phyloP scores from a whole-genome alignment of 2,113 vertebrate genomes.

The Pachypanchax playfairii region DNA sequence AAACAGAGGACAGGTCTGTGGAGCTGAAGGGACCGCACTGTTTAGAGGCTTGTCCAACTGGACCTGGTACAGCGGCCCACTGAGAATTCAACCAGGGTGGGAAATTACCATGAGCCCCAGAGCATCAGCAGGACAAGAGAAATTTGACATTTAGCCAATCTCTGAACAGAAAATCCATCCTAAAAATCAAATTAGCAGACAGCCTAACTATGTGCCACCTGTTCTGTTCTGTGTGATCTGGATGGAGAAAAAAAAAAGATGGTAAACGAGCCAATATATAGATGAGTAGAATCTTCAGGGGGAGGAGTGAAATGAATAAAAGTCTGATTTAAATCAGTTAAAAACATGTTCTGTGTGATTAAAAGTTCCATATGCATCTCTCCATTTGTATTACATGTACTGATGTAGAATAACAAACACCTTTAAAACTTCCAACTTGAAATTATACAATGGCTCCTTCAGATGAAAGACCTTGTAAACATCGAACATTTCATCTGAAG shows the following conservation, averaged over 20 bases:
- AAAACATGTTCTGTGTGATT: too few species aligned
- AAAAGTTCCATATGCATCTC: too few species aligned
- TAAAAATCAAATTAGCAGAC: slow-evolving; percentile 2
- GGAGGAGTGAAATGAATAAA: slow-evolving; percentile 17
- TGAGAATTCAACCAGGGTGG: slow-evolving; percentile 48
- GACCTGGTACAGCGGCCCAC: slow-evolving; percentile 47
- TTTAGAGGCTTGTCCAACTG: slow-evolving; percentile 59
- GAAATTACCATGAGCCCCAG: slow-evolving; percentile 27
- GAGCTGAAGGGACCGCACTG: slow-evolving; percentile 60
- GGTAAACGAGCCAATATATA: slow-evolving; percentile 9
- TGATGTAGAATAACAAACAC: too few species aligned
- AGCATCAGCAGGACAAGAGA: slow-evolving; percentile 26
- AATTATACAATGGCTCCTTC: too few species aligned
- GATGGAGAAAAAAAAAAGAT: slow-evolving; percentile 9
- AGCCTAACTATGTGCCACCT: background rate
- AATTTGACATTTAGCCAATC: background rate
- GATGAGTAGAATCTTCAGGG: slow-evolving; percentile 16
- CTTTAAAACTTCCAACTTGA: too few species aligned
- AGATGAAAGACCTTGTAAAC: too few species aligned
- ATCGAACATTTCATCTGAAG: too few species aligned
- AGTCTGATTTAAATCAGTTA: too few species aligned
- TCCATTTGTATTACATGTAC: too few species aligned
- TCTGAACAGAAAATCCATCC: slow-evolving; percentile 14
- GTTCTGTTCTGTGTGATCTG: background rate
- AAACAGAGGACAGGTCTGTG: slow-evolving; percentile 59